phyloP scores from a whole-genome alignment of 2,888 invertebrate species.

The Drosophila conformis region DNA sequence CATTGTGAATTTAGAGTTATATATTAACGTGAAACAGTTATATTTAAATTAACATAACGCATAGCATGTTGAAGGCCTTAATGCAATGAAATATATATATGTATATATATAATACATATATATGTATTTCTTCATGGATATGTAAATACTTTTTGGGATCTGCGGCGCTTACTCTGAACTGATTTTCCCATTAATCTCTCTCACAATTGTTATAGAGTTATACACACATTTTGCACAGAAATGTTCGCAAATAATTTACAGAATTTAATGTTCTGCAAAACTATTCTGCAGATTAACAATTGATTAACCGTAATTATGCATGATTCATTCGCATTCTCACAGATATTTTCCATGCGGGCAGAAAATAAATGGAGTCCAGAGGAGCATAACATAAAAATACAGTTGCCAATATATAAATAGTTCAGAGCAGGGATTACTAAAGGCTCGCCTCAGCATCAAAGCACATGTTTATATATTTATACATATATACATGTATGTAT shows the following conservation, averaged over 20 bases:
- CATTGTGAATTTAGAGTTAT: slow-evolving; percentile 1
- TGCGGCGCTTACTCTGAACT: slow-evolving; percentile 18
- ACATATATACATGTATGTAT: neutral
- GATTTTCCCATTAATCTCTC: neutral
- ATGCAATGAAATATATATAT: slow-evolving; percentile 3
- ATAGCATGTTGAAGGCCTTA: slow-evolving; percentile 10
- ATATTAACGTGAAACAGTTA: slow-evolving; percentile 13
- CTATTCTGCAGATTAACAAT: slow-evolving; percentile 2
- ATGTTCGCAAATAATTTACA: slow-evolving; percentile 18
- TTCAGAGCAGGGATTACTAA: slow-evolving; percentile 6
- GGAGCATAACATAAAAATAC: slow-evolving; percentile 5
- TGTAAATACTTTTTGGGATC: slow-evolving; percentile 43
- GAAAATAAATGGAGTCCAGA: slow-evolving; percentile 54
- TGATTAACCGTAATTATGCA: slow-evolving; percentile 13
- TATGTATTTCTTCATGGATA: slow-evolving; percentile 6
- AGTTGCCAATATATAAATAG: slow-evolving; percentile 8
- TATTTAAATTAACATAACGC: slow-evolving; percentile 19
- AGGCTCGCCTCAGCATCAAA: slow-evolving; percentile 7
- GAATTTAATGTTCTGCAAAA: slow-evolving; percentile 6
- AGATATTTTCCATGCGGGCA: slow-evolving; percentile 48
- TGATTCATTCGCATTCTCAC: slow-evolving; percentile 34
- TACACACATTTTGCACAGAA: slow-evolving; percentile 36
- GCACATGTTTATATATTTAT: slow-evolving; percentile 12
- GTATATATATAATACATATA: slow-evolving; percentile 7
- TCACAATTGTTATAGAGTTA: slow-evolving; percentile 26